Evolutionary conservation across 2,797 vertebrate species (phyloP).

Genomic region (Semotilus atromaculatus): DNA sequence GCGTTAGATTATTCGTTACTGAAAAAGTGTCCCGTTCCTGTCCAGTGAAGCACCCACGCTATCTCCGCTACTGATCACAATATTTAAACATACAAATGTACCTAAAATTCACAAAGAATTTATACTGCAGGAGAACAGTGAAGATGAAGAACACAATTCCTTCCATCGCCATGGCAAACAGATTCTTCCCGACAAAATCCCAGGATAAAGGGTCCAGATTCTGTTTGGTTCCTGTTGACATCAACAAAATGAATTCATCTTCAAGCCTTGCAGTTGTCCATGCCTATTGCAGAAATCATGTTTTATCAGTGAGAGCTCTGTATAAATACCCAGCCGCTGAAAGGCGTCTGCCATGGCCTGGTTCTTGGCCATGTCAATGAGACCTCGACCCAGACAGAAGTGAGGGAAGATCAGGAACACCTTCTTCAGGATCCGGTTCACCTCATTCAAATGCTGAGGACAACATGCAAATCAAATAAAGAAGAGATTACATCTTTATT

Average conservation of each 20-base stretch:
- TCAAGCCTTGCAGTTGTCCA: background rate
- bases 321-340: slow-evolving; percentile 82
- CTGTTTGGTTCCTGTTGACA: slow-evolving; percentile 77
- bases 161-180: slow-evolving; percentile 87
- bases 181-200: slow-evolving; percentile 91
- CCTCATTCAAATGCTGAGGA: slow-evolving; percentile 82
- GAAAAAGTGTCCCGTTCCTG: no score
- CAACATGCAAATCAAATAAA: background rate
- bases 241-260: background rate
- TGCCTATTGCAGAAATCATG: background rate
- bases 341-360: slow-evolving; percentile 89
- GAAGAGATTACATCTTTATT: background rate
- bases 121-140: slow-evolving; percentile 88
- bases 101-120: slow-evolving; percentile 78
- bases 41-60: no score
- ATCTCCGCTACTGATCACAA: no score
- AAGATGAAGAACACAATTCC: slow-evolving; percentile 88
- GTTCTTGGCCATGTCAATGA: slow-evolving; percentile 94
- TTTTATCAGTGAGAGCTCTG: background rate
- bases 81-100: slow-evolving; percentile 53
- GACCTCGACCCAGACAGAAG: slow-evolving; percentile 92
- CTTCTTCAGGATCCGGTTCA: slow-evolving; percentile 88
- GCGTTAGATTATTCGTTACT: no score
- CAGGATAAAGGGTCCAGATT: slow-evolving; percentile 85
- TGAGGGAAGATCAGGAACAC: slow-evolving; percentile 93